Conservation (phyloP, 2,113 vertebrate species). For the Erythrolamprus reginae region DNA sequence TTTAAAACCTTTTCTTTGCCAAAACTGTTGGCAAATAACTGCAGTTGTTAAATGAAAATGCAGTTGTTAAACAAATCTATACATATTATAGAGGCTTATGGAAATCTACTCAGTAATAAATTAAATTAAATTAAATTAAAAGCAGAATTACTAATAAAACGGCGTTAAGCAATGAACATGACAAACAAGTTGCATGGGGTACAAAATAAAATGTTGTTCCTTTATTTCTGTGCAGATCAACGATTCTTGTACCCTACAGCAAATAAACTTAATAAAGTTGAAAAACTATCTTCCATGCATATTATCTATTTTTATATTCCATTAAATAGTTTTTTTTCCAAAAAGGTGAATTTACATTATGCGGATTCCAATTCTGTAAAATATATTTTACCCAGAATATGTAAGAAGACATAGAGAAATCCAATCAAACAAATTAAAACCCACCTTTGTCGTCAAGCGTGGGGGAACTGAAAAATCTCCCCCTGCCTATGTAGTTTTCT, state of each 20-base stretch:
- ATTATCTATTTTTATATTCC: background rate
- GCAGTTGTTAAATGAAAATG: no score
- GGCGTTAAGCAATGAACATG: background rate
- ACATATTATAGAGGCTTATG: background rate
- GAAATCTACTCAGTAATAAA: background rate
- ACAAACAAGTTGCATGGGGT: background rate
- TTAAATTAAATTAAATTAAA: background rate
- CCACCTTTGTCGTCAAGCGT: no score
- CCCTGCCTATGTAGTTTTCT: no score
- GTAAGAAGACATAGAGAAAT: slow-evolving; percentile 65
- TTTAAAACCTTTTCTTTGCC: no score
- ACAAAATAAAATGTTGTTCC: background rate
- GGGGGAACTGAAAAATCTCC: no score
- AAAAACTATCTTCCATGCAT: background rate
- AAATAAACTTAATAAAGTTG: slow-evolving; percentile 3
- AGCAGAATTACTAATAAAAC: background rate
- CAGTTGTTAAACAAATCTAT: background rate
- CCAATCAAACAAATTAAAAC: slow-evolving; percentile 39
- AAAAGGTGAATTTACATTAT: accelerated
- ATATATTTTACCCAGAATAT: slow-evolving; percentile 60
- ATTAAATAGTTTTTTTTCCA: background rate
- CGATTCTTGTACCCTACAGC: background rate
- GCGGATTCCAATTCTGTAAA: slow-evolving; percentile 64
- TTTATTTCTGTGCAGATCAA: background rate
- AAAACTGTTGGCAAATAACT: no score